Evolutionary conservation across 2,113 vertebrate species (phyloP), one percentile per base, ranked within the genome.

Genomic region (Clarias batrachus): DNA sequence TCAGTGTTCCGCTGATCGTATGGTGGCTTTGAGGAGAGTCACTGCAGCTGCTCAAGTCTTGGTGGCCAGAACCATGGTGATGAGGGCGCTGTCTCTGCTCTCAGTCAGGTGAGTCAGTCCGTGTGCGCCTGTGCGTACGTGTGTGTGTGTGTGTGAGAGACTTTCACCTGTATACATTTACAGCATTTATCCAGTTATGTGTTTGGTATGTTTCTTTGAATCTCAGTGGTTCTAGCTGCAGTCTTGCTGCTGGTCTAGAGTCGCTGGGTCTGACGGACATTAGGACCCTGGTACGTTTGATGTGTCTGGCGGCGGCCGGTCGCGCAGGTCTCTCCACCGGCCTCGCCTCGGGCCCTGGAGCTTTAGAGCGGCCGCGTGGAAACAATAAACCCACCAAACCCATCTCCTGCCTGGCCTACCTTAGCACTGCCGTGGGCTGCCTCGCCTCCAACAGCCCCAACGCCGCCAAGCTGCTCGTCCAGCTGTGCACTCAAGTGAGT

Each of bases 31-130:
- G 41, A 95, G 96, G 90, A 96, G 98, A 92, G 97, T 99, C 87
- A 98, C 97, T 0, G 97, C 97, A 10, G 98, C 98, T 0, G 97
- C 98, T 5, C 98, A 99, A 90, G 97, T 99, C 41, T 96, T 99
- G 62, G 93, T 99, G 88, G 97, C 98, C 86, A 94, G 98, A 90
- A 99, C 97, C 14, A 99, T 99, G 98, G 98, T 99, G 90, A 99
- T 99, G 98, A 95, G 98, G 91, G 97, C 98, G 0, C 95, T 99
- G 76, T 99, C 98, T 0, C 94, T 99, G 54, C 93, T 99, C n/a
- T 99, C 97, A 16, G 97, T 97, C 92, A 97, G 97, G 97, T 97
- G 8, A 59, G 86, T 81, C 66, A n/a, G 23, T 73, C n/a, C 23
- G 6, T 65, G 56, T 65, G 23, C 23, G 62, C 23, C 21, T 25